Base-by-base conservation (phyloP, 2,113 vertebrate genomes). In the Chionodraco myersi region DNA sequence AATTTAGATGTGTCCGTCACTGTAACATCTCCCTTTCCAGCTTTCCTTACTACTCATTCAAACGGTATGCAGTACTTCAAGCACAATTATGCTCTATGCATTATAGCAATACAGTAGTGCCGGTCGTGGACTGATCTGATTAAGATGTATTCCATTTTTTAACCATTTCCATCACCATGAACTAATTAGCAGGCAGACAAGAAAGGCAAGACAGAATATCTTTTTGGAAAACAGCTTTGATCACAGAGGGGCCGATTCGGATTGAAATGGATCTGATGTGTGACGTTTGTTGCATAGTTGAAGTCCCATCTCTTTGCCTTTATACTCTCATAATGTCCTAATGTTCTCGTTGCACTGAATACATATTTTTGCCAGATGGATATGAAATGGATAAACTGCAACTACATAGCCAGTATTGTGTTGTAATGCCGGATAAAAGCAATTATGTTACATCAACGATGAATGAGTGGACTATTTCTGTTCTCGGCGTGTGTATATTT, bases 51-150 rank as follows among this genome's bases (percentile, higher is more conserved):
- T 71, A 64, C 83, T 86, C 18, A 59, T 85, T 36, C 62, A 36
- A 47, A 64, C 72, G 64, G 60, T 58, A 88, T 84, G 80, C 82
- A 86, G 79, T 86, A 86, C 68, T 86, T 83, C 79, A 94, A 88
- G 93, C 91, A 94, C 93, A 94, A 88, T 80, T 77, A 85, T 77
- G 72, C 77, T 86, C 82, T 72, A 86, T 80, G 83, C 84, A 89
- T 85, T 72, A 58, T 53, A 93, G 87, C 89, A 92, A 92, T 92
- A 92, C 78, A 82, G 67, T 66, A 30, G 47, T 62, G 72, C 57
- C 5, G 58, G 69, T 79, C 36, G 10, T 30, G 21, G 73, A 49
- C 49, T 36, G 79, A 82, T 86, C 44, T 34, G 66, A 73, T 58
- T 30, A 10, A 48, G 21, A 81, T 56, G 75, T 2, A 44, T 0